phyloP scores from a whole-genome alignment of 1,140 invertebrate species.

The Pantala flavescens region DNA sequence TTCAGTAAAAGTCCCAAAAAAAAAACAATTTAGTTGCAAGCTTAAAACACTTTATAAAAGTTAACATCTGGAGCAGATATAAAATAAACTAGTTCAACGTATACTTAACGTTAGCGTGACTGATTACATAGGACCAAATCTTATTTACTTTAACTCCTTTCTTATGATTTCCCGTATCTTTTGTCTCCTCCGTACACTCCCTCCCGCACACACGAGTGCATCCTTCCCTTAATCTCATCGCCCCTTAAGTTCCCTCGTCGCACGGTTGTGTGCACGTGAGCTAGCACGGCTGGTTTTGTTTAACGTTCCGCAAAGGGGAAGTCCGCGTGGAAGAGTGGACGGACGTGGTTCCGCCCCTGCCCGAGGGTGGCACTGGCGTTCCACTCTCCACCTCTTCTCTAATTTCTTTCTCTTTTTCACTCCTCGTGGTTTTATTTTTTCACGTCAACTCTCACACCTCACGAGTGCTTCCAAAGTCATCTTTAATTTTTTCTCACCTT shows the following conservation, averaged over 20 bases:
- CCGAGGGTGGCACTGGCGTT: background rate
- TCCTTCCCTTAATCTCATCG: background rate
- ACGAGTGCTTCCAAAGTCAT: background rate
- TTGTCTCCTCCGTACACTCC: background rate
- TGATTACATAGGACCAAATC: too few relatives aligned
- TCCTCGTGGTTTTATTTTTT: background rate
- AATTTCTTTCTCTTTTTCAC: background rate
- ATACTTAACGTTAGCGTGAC: too few relatives aligned
- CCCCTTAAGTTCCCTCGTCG: background rate
- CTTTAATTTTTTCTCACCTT: conserved; percentile 8
- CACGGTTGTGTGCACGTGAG: background rate
- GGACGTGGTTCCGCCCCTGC: background rate
- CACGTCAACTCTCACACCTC: conserved; percentile 3
- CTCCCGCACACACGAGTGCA: background rate
- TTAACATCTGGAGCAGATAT: too few relatives aligned
- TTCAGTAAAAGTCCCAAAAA: too few relatives aligned
- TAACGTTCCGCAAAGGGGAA: background rate
- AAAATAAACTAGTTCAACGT: too few relatives aligned
- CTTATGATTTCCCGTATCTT: too few relatives aligned
- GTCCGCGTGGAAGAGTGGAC: background rate
- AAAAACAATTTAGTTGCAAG: too few relatives aligned
- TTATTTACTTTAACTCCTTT: too few relatives aligned
- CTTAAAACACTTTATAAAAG: too few relatives aligned
- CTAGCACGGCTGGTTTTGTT: background rate
- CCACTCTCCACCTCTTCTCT: background rate